Percentiles rank a stretch among this genome's conserved stretches.
Evolutionary conservation across 2,888 invertebrate genomes (phyloP).

Genomic region (Mechanitis messenoides): DNA sequence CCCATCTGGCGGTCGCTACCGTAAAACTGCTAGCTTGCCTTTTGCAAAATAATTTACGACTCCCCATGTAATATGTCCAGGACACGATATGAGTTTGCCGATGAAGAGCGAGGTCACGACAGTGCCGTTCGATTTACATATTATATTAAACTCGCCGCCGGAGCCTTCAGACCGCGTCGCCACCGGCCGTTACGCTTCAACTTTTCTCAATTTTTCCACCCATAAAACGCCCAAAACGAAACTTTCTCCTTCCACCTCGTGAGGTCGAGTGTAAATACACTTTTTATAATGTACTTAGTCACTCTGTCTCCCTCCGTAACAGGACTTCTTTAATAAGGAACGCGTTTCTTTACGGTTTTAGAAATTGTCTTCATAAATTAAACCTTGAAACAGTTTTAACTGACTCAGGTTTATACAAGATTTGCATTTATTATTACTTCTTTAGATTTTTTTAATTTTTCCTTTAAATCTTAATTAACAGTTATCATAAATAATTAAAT

Average conservation of each 20-base stretch:
- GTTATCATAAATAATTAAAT: too few relatives aligned
- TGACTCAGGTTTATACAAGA: slow-evolving; percentile 5
- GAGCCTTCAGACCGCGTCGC: slow-evolving; percentile 58
- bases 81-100: slow-evolving; percentile 66
- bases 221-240: slow-evolving; percentile 73
- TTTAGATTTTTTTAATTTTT: not conserved
- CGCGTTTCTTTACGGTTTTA: slow-evolving; percentile 31
- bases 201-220: slow-evolving; percentile 76
- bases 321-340: slow-evolving; percentile 60
- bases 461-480: too few relatives aligned
- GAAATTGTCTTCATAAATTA: slow-evolving; percentile 35
- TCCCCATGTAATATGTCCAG: slow-evolving; percentile 69
- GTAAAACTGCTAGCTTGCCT: slow-evolving; percentile 68
- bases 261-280: slow-evolving; percentile 74
- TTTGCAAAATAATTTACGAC: slow-evolving; percentile 73
- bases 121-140: slow-evolving; percentile 73
- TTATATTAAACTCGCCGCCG: slow-evolving; percentile 71
- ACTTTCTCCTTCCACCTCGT: slow-evolving; percentile 67
- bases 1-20: slow-evolving; percentile 51
- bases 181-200: slow-evolving; percentile 74
- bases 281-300: slow-evolving; percentile 74
- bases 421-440: not conserved
- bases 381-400: slow-evolving; percentile 20
- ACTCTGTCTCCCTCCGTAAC: slow-evolving; percentile 58
- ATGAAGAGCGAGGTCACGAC: slow-evolving; percentile 62